Evolutionary conservation across 2,113 vertebrate genomes (phyloP), one percentile per base, ranked within the genome.

Genomic region (Dolichallabes microphthalmus): DNA sequence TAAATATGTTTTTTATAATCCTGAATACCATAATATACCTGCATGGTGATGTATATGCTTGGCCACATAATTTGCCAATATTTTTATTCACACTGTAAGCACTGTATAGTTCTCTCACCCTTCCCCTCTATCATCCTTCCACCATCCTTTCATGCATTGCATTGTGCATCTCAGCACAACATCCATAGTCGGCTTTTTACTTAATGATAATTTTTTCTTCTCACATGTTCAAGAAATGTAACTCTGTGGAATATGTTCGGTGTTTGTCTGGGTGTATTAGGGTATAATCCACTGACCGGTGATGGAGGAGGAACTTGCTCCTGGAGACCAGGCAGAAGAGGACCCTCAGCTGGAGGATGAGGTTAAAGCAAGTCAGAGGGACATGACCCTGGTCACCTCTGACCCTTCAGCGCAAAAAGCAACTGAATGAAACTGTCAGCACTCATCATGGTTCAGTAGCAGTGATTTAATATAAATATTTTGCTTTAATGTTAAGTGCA

Each of bases 301-400:
- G 95, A 96, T 86, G 96, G 96, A 71, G 97, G 97, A 0, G 96
- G 97, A 20, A 89, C 95, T 0, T 98, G 97, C 74, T 89, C 94
- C 45, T 99, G 95, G 95, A 96, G 98, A 90, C 97, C 98, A 0
- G 95, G 96, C n/a, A 95, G 97, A 89, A 94, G 97, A 88, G 98
- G 96, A 0, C 96, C 98, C 0, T 95, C 97, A 0, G 92, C 96
- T 0, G 96, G 97, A 25, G 98, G 97, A 95, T 96, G 97, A 97
- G 97, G 97, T 92, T 97, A 96, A 92, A 92, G 84, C 45, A 80
- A 15, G 92, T 93, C 87, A 87, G 94, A 91, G 91, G 87, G 50
- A 74, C 64, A 32, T 75, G 68, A 52, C 73, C 57, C 45, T n/a
- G 17, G 50, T 91, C 86, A 86, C 87, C 91, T 92, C 90, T 90